Conservation (phyloP, 2,888 invertebrate genomes). For the Acanthococcus lagerstroemiae region DNA sequence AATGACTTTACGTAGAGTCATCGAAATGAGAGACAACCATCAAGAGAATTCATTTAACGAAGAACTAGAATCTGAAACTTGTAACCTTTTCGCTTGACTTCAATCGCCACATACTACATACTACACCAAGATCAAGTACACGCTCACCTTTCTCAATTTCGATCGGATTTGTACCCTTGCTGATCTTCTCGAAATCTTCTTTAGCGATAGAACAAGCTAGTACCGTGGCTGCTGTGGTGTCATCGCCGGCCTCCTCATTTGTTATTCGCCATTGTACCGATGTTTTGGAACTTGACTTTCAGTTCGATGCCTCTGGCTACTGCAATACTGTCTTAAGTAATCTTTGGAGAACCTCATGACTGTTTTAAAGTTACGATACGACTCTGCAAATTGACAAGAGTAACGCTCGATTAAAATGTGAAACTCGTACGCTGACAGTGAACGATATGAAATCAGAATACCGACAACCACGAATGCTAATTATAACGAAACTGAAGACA, state of each 20-base stretch:
- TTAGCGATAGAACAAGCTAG: constrained; percentile 95
- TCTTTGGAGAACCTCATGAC: constrained; percentile 99
- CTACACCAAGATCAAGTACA: neutral
- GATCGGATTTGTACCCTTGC: constrained; percentile 93
- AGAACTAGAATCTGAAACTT: too few relatives aligned
- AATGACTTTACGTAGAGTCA: too few relatives aligned
- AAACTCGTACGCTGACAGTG: too few relatives aligned
- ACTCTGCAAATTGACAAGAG: constrained; percentile 50
- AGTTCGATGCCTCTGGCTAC: constrained; percentile 97
- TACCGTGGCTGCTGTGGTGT: constrained; percentile 95
- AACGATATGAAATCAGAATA: too few relatives aligned
- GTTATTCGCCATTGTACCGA: constrained; percentile 98
- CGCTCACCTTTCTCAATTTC: constrained; percentile 74
- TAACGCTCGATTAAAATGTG: neutral
- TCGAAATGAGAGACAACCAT: too few relatives aligned
- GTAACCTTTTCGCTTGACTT: too few relatives aligned
- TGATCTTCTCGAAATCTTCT: constrained; percentile 97
- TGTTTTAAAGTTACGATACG: constrained; percentile 98
- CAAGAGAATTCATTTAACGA: too few relatives aligned
- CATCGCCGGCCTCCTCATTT: constrained; percentile 99
- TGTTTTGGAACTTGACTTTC: constrained; percentile 98
- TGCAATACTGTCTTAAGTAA: constrained; percentile 99
- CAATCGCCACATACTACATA: too few relatives aligned
- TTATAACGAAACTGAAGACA: too few relatives aligned
- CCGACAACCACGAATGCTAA: too few relatives aligned